Conservation (phyloP, 2,888 invertebrate genomes). For the Danaus chrysippus region DNA sequence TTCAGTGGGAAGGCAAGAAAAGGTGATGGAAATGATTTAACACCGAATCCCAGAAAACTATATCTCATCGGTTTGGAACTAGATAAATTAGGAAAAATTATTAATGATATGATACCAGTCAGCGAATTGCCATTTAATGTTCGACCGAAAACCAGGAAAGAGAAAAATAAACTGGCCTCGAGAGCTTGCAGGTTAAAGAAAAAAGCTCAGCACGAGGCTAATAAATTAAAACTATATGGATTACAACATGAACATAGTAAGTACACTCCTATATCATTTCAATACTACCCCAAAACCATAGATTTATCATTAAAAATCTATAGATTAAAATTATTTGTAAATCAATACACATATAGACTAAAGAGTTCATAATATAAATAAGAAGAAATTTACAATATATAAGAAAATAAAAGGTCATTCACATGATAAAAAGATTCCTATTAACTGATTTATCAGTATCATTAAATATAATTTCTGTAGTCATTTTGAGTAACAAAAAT, state of each 20-base stretch:
- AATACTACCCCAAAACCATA: too few species aligned
- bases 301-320: too few species aligned
- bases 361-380: too few species aligned
- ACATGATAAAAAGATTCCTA: neutral
- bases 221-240: conserved; percentile 96
- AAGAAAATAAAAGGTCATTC: too few species aligned
- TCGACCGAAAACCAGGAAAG: conserved; percentile 95
- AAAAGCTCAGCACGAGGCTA: conserved; percentile 99
- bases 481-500: neutral
- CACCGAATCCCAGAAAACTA: conserved; percentile 95
- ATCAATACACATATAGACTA: too few species aligned
- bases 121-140: conserved; percentile 94
- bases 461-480: neutral
- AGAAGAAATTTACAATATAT: too few species aligned
- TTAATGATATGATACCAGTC: conserved; percentile 97
- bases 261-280: conserved; percentile 46
- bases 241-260: conserved; percentile 96
- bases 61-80: conserved; percentile 94
- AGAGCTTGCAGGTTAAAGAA: conserved; percentile 98
- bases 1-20: conserved; percentile 93
- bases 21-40: conserved; percentile 98
- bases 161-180: conserved; percentile 98
- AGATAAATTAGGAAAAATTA: conserved; percentile 92
- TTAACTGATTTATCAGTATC: neutral
- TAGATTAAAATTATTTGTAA: too few species aligned